These are phyloP conservation scores for Rhagonycha lutea DNA, from an alignment of 2,888 invertebrate species.

Conservation along the genomic window DNA sequence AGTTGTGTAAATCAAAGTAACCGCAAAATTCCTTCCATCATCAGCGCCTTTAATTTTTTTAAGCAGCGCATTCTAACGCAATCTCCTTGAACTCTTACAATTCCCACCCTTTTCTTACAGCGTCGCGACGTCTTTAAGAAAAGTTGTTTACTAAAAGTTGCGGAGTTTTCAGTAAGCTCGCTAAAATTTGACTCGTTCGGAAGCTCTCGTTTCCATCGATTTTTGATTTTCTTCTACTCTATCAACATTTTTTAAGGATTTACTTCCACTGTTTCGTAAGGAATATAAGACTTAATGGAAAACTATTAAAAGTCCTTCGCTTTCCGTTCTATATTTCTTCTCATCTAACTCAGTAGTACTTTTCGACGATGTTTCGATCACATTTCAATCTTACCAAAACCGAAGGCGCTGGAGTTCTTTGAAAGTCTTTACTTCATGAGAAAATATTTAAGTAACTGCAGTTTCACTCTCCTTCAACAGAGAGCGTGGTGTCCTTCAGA, in stretches of 20 bases:
- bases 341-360: rapidly evolving
- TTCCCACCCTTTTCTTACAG: slow-evolving; percentile 40
- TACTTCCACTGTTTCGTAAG: background rate
- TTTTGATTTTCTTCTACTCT: background rate
- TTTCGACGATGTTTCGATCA: background rate
- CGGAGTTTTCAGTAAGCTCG: slow-evolving; percentile 34
- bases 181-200: slow-evolving; percentile 38
- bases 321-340: background rate
- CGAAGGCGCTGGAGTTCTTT: slow-evolving; percentile 26
- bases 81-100: slow-evolving; percentile 40
- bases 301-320: background rate
- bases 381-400: slow-evolving; percentile 11
- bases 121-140: slow-evolving; percentile 38
- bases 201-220: slow-evolving; percentile 30
- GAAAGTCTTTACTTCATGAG: slow-evolving; percentile 33
- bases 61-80: slow-evolving; percentile 46
- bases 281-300: background rate
- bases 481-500: slow-evolving; percentile 42
- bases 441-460: slow-evolving; percentile 44
- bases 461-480: slow-evolving; percentile 46
- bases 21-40: slow-evolving; percentile 47
- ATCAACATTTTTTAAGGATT: background rate
- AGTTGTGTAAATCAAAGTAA: slow-evolving; percentile 51
- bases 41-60: slow-evolving; percentile 30
- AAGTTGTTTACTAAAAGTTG: slow-evolving; percentile 46